Conservation (phyloP, 2,888 invertebrate genomes). For the Cheiracanthium punctorium region DNA sequence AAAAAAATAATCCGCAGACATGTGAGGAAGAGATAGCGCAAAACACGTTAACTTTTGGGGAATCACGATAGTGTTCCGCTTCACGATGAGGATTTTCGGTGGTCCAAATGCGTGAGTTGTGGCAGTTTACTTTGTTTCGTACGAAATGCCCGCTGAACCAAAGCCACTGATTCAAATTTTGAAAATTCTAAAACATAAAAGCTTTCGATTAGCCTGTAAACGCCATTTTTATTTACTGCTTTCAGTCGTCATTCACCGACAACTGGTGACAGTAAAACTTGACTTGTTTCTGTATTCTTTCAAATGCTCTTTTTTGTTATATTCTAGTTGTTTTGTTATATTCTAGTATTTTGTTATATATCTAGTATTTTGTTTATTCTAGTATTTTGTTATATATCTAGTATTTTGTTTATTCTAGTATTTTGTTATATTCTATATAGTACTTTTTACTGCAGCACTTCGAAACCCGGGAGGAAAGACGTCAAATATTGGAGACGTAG, state of each 20-base stretch:
- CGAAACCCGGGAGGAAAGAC: no score
- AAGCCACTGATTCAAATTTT: not conserved
- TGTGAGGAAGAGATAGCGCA: constrained; percentile 32
- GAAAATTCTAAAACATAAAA: not conserved
- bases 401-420: no score
- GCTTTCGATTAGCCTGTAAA: not conserved
- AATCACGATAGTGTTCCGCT: constrained; percentile 25
- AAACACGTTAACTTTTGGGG: constrained; percentile 58
- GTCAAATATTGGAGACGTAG: no score
- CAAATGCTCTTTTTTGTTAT: not conserved
- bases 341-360: no score
- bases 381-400: no score
- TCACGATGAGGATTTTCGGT: not conserved
- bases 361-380: no score
- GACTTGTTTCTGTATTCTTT: not conserved
- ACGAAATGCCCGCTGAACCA: not conserved
- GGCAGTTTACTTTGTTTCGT: not conserved
- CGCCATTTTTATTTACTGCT: not conserved
- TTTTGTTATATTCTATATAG: no score
- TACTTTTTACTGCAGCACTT: no score
- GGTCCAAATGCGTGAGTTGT: not conserved
- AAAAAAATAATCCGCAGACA: constrained; percentile 58
- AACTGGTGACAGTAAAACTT: not conserved
- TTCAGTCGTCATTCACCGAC: not conserved
- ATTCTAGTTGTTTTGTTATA: no score